Base-by-base conservation (phyloP, 2,888 invertebrate species). In the Pecten maximus region DNA sequence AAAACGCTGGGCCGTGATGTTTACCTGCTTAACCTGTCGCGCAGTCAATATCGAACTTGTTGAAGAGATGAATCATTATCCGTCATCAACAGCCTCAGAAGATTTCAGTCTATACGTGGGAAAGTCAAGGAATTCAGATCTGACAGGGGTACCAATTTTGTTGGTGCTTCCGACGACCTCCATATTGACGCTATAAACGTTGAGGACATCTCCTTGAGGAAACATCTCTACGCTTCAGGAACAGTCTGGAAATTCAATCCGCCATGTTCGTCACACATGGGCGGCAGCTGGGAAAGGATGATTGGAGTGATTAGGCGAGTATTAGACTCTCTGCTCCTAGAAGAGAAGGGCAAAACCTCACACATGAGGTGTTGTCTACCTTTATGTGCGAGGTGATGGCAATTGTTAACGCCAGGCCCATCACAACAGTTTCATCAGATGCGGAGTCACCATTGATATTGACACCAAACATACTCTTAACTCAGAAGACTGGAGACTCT, bases 11-110 rank as follows among this genome's bases (percentile, higher is more conserved):
- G 93, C 91, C 39, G 87, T 90, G 0, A 28, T 93, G 0, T 93
- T 94, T 74, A 93, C 92, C 3, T 94, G 94, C 86, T 87, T 93
- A n/a, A 74, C 60, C 16, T 92, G 87, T 35, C 86, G 93, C 44
- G 93, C 92, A 10, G 88, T 94, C 3, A 93, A 94, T 91, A 93
- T 93, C 15, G 93, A 94, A 86, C 40, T 93, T 16, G 88, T 94
- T 1, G 93, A 93, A 74, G 92, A 92, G 8, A 91, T 93, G 91
- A 90, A 54, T 91, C 93, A 2, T 93, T 91, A 8, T 91, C 93
- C 0, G 93, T 93, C 89, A 93, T 93, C 15, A 94, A 93, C 74
- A 91, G 92, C n/a, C 54, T 94, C 2, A 50, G 92, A 19, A 40
- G 93, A 0, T 93, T 94, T 54, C 74, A 90, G 15, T 87, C 93